phyloP scores from a whole-genome alignment of 1,140 invertebrate species.

The Drosophila triauraria region DNA sequence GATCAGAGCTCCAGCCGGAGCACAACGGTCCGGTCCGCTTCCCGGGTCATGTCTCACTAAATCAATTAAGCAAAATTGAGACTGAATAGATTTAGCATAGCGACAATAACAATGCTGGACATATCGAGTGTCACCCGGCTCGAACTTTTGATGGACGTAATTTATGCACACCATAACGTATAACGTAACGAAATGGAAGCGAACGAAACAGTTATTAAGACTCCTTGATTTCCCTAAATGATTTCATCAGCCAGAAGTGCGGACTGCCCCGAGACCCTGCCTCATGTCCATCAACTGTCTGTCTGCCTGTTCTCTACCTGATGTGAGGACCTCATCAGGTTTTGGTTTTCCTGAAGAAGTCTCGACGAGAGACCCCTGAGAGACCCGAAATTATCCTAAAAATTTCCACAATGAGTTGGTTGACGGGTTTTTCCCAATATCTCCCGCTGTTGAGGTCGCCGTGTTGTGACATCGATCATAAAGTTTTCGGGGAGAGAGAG shows the following conservation, averaged over 20 bases:
- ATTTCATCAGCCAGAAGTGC: slow-evolving; percentile 74
- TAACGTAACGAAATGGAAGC: slow-evolving; percentile 15
- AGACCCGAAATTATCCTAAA: slow-evolving; percentile 61
- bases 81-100: slow-evolving; percentile 52
- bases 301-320: slow-evolving; percentile 46
- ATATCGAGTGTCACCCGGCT: slow-evolving; percentile 28
- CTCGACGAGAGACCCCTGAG: background rate
- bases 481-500: slow-evolving; percentile 25
- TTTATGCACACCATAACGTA: slow-evolving; percentile 60
- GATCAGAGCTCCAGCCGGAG: slow-evolving; percentile 5
- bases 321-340: slow-evolving; percentile 35
- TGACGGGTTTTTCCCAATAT: slow-evolving; percentile 57
- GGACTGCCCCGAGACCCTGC: slow-evolving; percentile 16
- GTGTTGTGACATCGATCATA: slow-evolving; percentile 58
- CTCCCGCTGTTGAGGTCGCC: slow-evolving; percentile 36
- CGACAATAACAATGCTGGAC: slow-evolving; percentile 17
- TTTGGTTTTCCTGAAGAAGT: slow-evolving; percentile 28
- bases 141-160: slow-evolving; percentile 48
- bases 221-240: slow-evolving; percentile 74
- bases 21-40: slow-evolving; percentile 7
- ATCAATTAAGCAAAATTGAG: slow-evolving; percentile 71
- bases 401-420: slow-evolving; percentile 76
- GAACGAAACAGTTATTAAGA: slow-evolving; percentile 8
- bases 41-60: slow-evolving; percentile 61
- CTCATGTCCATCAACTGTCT: slow-evolving; percentile 15